These are phyloP conservation scores for Sphecodes monilicornis DNA, from an alignment of 2,888 invertebrate species.

Conservation along the genomic window DNA sequence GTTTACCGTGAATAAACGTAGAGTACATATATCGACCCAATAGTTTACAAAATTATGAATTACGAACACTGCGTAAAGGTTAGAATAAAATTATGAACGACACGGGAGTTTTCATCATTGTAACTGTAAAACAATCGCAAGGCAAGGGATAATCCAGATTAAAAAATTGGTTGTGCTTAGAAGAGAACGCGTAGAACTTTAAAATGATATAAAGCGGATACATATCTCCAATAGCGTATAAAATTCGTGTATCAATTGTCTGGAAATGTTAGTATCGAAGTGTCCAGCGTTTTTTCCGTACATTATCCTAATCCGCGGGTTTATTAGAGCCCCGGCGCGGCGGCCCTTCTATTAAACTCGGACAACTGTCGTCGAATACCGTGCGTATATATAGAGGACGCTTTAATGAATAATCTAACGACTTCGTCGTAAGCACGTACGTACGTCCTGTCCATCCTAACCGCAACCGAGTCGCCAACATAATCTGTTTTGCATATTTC, in stretches of 20 bases:
- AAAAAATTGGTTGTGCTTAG: too few relatives aligned
- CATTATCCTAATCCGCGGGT: conserved; percentile 6
- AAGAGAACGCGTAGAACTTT: too few relatives aligned
- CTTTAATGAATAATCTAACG: conserved; percentile 77
- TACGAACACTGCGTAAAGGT: too few relatives aligned
- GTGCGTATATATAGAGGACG: conserved; percentile 29
- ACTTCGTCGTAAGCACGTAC: conserved; percentile 49
- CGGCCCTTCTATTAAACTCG: conserved; percentile 4
- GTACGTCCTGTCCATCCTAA: conserved; percentile 64
- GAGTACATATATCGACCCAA: too few relatives aligned
- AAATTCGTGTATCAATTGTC: not conserved
- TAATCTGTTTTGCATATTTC: conserved; percentile 81
- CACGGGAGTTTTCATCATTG: too few relatives aligned
- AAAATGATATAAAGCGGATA: too few relatives aligned
- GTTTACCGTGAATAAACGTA: too few relatives aligned
- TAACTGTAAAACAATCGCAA: too few relatives aligned
- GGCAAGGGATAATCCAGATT: too few relatives aligned
- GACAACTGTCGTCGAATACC: conserved; percentile 9
- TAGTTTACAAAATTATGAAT: too few relatives aligned
- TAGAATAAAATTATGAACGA: too few relatives aligned
- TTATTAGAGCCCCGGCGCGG: not conserved
- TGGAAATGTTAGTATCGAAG: not conserved
- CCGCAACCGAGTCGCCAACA: conserved; percentile 73
- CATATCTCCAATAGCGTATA: rapidly evolving
- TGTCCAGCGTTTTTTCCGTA: not conserved